Evolutionary conservation across 92 coral and sea anemone genomes (phyloP), one percentile per base, ranked within the genome.

Genomic region (Ricordea florida): DNA sequence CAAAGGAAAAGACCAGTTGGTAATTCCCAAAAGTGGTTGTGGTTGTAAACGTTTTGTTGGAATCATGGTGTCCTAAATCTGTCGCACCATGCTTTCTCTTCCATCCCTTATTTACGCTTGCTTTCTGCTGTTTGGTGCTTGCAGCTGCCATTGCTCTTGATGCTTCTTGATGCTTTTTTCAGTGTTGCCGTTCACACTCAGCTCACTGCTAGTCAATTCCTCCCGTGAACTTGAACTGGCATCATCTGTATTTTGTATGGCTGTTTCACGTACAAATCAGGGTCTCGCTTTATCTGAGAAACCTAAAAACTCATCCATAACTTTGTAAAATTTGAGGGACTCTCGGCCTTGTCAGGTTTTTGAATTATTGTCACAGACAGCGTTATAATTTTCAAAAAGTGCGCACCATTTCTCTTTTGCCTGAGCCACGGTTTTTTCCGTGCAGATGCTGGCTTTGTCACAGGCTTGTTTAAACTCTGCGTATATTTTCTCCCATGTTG

Each of bases 1-100:
- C 79, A 72, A 72, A 28, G 49, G 79, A 72, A 55, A 72, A 72
- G 63, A 28, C 67, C 79, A 70, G 46, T 46, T 48, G 64, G 66
- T 70, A 17, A 51, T 29, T 51, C 46, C 66, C 34, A 51, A 70
- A 51, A 31, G 78, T 70, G 48, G 66, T 70, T 48, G 66, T 48
- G 67, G 78, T 70, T n/a, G n/a, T n/a, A n/a, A n/a, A n/a, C n/a
- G n/a, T n/a, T n/a, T n/a, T n/a, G n/a, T n/a, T n/a, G n/a, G n/a
- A n/a, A n/a, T 8, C 44, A 37, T n/a, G 44, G n/a, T 37, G 9
- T 37, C 9, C 44, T 8, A n/a, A n/a, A n/a, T 37, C 44, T n/a
- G 44, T 37, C 44, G 44, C 44, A 37, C 44, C 44, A 8, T n/a
- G 44, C 9, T 37, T 37, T n/a, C n/a, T 37, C 44, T 37, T 37